These are phyloP conservation scores for Chymomyza procnemis DNA, from an alignment of 2,888 invertebrate genomes.

Conservation along the genomic window DNA sequence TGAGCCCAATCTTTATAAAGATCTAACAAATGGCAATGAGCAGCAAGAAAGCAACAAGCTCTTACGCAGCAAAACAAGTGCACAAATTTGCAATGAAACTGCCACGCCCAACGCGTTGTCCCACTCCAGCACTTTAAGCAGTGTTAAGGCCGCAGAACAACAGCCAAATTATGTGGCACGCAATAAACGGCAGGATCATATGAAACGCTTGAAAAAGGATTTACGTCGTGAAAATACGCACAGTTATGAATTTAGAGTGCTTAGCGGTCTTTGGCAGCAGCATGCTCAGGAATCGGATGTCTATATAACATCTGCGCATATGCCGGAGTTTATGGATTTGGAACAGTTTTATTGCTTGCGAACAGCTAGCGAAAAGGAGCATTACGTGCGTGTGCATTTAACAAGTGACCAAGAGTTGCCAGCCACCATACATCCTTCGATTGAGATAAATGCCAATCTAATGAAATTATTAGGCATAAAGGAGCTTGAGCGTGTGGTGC, in stretches of 20 bases:
- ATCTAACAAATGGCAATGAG: constrained; percentile 57
- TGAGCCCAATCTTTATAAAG: constrained; percentile 74
- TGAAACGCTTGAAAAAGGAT: constrained; percentile 75
- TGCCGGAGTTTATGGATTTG: constrained; percentile 76
- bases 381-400: constrained; percentile 72
- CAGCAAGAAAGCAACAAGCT: constrained; percentile 39
- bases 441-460: constrained; percentile 77
- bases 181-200: constrained; percentile 72
- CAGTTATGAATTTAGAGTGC: constrained; percentile 76
- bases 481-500: constrained; percentile 74
- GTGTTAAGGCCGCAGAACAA: constrained; percentile 61
- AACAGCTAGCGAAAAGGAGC: constrained; percentile 70
- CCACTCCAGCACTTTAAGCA: constrained; percentile 73
- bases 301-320: constrained; percentile 73
- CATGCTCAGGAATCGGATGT: constrained; percentile 76
- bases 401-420: constrained; percentile 64
- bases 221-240: constrained; percentile 72
- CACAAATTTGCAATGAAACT: constrained; percentile 52
- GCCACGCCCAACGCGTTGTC: constrained; percentile 29
- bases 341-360: constrained; percentile 73
- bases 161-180: constrained; percentile 46
- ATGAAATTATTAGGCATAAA: constrained; percentile 75
- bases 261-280: constrained; percentile 74
- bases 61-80: constrained; percentile 64
- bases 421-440: constrained; percentile 75